Base-by-base conservation (phyloP, 2,797 vertebrate species). In the Acestrorhynchus altus region DNA sequence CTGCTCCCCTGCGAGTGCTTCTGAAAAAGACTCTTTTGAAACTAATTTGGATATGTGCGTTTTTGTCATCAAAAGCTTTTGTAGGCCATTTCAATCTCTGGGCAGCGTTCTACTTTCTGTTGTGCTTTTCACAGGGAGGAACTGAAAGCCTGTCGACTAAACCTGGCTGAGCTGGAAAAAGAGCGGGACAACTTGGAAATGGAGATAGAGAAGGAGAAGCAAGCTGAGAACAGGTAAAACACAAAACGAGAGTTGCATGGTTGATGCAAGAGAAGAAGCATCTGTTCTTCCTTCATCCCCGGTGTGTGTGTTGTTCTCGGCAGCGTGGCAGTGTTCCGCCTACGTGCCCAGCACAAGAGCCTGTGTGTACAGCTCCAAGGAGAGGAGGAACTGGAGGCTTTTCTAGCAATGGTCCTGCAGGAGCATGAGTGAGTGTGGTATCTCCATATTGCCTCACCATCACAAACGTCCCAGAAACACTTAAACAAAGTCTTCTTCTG, bases 261-360 rank as follows among this genome's bases (percentile, higher is more conserved):
- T 35, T 63, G 59, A 24, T 26, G n/a, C 39, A 44, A 52, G 20
- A 60, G 39, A 16, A 60, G 52, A 26, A 70, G 11, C n/a, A 46
- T 42, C 6, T 79, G 54, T 56, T 49, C 28, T 69, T 60, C 18
- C 44, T 15, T 74, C 20, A 71, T 35, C 67, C 20, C 28, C 57
- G 70, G 18, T 8, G 64, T 42, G 44, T 7, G 0, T 81, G 68
- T 60, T 60, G 35, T 84, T 46, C 0, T 46, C 64, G 6, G 22
- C 90, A 97, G 97, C 0, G 89, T 90, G 1, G 90, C 91, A 0
- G 39, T 93, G 76, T 93, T 92, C 78, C 92, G 87, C 78, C 90
- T 98, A 49, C 90, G 80, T 86, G 90, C 90, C 2, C 4, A 66
- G 22, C 92, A 87, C 81, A 86, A 85, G 35, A 82, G 87, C 8